Evolutionary conservation across 1,140 invertebrate species (phyloP).

Genomic region (Brachionus calyciflorus): DNA sequence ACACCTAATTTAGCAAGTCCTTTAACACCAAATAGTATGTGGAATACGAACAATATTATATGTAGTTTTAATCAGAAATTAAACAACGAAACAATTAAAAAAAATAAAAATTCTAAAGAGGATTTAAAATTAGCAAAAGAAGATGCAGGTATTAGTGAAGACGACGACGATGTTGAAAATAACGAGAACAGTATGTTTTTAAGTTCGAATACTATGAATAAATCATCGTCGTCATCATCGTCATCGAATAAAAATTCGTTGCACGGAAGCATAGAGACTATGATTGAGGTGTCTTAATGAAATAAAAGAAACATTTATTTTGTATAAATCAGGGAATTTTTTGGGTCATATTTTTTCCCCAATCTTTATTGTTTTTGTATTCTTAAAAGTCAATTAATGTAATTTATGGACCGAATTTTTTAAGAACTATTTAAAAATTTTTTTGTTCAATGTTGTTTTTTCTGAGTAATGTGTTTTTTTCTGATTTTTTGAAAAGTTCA

Average conservation of each 20-base stretch:
- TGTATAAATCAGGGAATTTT: background rate
- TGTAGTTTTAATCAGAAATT: background rate
- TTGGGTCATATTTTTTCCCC: background rate
- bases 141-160: background rate
- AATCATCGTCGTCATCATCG: conserved; percentile 32
- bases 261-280: conserved; percentile 27
- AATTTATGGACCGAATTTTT: too few relatives aligned
- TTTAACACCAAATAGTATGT: background rate
- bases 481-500: too few relatives aligned
- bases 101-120: background rate
- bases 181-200: background rate
- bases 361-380: background rate
- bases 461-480: too few relatives aligned
- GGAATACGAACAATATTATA: background rate
- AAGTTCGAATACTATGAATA: background rate
- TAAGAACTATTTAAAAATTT: too few relatives aligned
- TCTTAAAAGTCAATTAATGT: too few relatives aligned
- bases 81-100: conserved; percentile 6
- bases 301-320: background rate
- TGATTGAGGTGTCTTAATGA: conserved; percentile 36
- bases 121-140: background rate
- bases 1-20: background rate
- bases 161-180: background rate
- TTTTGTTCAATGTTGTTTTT: too few relatives aligned
- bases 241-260: conserved; percentile 44